Evolutionary conservation across 2,797 vertebrate species (phyloP).

Genomic region (Catharus ustulatus): DNA sequence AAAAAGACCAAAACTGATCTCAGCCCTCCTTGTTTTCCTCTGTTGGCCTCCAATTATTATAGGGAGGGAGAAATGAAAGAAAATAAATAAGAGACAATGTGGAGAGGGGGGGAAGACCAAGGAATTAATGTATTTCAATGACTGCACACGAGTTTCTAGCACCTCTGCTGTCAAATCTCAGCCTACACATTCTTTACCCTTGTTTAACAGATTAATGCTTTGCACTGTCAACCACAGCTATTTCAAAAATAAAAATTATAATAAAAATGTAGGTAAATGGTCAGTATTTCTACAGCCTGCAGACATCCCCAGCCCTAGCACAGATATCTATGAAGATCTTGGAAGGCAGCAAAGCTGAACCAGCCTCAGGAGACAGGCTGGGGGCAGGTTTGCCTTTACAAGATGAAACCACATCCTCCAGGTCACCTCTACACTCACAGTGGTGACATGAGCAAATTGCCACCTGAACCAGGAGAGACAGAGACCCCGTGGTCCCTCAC

Average conservation of each 20-base stretch:
- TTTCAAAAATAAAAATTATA: neutral
- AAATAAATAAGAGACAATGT: neutral
- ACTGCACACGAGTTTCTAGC: neutral
- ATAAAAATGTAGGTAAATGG: accelerated
- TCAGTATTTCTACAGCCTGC: neutral
- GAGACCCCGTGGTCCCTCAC: neutral
- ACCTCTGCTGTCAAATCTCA: neutral
- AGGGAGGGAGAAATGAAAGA: neutral
- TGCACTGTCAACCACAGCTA: neutral
- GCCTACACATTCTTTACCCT: neutral
- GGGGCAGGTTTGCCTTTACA: neutral
- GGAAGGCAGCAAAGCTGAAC: neutral
- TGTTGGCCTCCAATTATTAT: neutral
- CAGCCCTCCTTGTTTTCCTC: neutral
- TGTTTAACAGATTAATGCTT: neutral
- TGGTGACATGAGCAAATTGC: accelerated
- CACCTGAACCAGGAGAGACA: neutral
- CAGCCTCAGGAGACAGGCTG: neutral
- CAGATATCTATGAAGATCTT: neutral
- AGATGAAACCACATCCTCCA: neutral
- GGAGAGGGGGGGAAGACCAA: accelerated
- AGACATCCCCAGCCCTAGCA: neutral
- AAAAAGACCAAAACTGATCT: neutral
- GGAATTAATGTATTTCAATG: neutral
- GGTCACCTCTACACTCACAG: neutral